Evolutionary conservation across 2,113 vertebrate genomes (phyloP).

Genomic region (Sula dactylatra): DNA sequence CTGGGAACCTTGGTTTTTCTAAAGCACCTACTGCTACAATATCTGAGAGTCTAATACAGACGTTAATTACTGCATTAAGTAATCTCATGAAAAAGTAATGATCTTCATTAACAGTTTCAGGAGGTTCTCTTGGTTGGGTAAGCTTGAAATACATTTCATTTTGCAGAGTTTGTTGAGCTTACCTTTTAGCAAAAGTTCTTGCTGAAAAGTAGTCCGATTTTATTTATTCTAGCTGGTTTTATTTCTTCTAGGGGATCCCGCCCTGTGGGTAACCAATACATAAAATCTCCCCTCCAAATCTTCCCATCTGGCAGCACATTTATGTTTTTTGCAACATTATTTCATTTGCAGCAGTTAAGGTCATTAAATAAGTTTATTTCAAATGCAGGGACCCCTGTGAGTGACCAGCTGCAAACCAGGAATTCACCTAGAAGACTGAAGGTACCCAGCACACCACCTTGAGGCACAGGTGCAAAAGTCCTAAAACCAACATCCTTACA

Average conservation of each 20-base stretch:
- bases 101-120: not conserved
- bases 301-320: not conserved
- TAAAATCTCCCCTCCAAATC: not conserved
- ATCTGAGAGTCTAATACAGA: not conserved
- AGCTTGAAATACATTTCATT: not conserved
- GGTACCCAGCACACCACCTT: not conserved
- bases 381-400: not conserved
- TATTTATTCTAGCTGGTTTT: not conserved
- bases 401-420: not conserved
- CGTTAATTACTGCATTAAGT: not conserved
- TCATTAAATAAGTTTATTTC: not conserved
- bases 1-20: not conserved
- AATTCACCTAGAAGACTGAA: not conserved
- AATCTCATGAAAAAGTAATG: not conserved
- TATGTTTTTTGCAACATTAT: not conserved
- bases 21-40: not conserved
- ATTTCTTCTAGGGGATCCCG: not conserved
- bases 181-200: not conserved
- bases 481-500: not conserved
- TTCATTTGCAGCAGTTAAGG: not conserved
- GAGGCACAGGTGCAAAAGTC: not conserved
- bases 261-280: accelerated
- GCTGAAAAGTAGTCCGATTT: not conserved
- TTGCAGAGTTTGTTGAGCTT: not conserved
- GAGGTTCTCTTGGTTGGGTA: not conserved